Base-by-base conservation (phyloP, 2,888 invertebrate genomes). In the Amphipoea oculea region DNA sequence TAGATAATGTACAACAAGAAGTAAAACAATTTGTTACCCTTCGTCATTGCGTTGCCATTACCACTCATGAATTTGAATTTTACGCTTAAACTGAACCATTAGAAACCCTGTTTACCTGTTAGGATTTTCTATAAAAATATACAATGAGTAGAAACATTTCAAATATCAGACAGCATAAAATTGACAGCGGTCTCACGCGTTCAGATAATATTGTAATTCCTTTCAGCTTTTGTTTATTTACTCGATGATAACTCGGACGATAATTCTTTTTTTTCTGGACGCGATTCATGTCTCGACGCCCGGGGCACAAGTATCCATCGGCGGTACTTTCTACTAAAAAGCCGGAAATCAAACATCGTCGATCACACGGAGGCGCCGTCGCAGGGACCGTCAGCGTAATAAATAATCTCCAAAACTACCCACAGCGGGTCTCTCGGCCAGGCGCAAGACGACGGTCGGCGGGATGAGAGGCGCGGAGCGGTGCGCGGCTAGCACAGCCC, bases 101-200 rank as follows among this genome's bases (percentile, higher is more conserved):
- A 92, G 90, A 91, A 93, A 96, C 96, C 96, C 96, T 96, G 96
- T 95, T 94, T 93, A 93, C 96, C 96, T 92, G 90, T 90, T 88
- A 89, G 88, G 89, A 87, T 90, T 82, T 82, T 85, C 78, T 87
- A 86, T 83, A 89, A 88, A 89, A 88, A 86, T 90, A 86, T 90
- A 89, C 78, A 76, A 83, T 87, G 78, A 84, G 78, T 89, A 87
- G 74, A 86, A 87, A 87, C 79, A 79, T 88, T 87, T 87, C 60
- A 79, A 84, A 87, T 84, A 86, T 79, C 84, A 81, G 79, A 84
- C 73, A 83, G 86, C 88, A 78, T 82, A 76, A 84, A 86, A 83
- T 80, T 70, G 88, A 83, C 76, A 78, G 85, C 79, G 78, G 70
- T 67, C 70, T 73, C 77, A 72, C 69, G 74, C 69, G 76, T 66